Evolutionary conservation across 2,888 invertebrate genomes (phyloP), one percentile per base, ranked within the genome.

Genomic region (Anorthoa munda): DNA sequence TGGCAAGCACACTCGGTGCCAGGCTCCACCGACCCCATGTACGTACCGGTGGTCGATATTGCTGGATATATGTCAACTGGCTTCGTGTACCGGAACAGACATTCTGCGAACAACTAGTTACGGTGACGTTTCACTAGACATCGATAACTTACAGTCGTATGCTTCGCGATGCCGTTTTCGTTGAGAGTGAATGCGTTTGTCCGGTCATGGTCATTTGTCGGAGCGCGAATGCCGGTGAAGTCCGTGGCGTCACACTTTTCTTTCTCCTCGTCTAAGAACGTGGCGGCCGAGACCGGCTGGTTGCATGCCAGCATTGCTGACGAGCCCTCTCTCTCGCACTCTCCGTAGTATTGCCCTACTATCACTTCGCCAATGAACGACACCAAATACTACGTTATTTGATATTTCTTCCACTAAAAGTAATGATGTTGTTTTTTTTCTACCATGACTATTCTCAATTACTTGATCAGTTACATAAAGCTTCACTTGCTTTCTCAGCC

Each of bases 11-110:
- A 89, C 83, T 90, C 93, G 90, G 94, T 93, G 90, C 96, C 96
- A 94, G 96, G 93, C 94, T 93, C 95, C 93, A 92, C 72, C 88
- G 86, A 89, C 92, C 93, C 92, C 92, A 87, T 87, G 86, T 89
- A 89, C 88, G 84, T 84, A 82, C 86, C 83, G 85, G 85, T 90
- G 92, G 91, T 94, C 93, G 93, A 93, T 94, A 93, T 89, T 83
- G 81, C 77, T 84, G 61, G 51, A 69, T 77, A 83, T 89, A 89
- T 88, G 87, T 88, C 90, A 89, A 90, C 87, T 86, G 84, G 81
- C 83, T 82, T 80, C 71, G 84, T 87, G 80, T 82, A 64, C 73
- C 74, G 74, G 75, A 84, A 78, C 75, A 64, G 67, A 74, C 55
- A 69, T 88, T 88, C 83, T 82, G 83, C 86, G 48, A 87, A 85